Evolutionary conservation across 2,888 invertebrate genomes (phyloP).

Genomic region (Sipunculus nudus): DNA sequence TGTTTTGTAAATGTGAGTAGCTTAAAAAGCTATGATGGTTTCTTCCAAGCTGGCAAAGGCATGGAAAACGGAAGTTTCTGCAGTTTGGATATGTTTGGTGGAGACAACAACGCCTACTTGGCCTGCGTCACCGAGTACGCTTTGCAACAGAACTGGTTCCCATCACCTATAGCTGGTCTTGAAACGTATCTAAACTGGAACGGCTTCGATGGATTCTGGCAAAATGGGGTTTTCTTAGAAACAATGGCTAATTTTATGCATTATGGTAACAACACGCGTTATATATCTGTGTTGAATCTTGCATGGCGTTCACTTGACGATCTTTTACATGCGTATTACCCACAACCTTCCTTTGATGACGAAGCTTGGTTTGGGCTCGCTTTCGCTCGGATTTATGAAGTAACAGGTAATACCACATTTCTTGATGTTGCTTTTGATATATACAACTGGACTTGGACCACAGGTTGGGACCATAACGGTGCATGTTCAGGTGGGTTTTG

Average conservation of each 20-base stretch:
- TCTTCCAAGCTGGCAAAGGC: no score
- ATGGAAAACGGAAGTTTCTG: no score
- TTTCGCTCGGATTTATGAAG: background rate
- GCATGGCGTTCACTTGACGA: background rate
- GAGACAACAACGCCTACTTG: background rate
- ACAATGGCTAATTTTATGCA: background rate
- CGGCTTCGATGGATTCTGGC: conserved; percentile 9
- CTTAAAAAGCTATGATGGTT: no score
- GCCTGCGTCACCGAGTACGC: background rate
- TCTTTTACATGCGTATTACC: background rate
- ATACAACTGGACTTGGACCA: conserved; percentile 2
- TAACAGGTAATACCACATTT: background rate
- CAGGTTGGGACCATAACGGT: background rate
- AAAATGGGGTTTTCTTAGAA: conserved; percentile 1
- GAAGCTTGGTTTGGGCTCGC: conserved; percentile 4
- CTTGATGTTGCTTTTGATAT: background rate
- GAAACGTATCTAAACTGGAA: background rate
- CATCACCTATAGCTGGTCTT: conserved; percentile 3
- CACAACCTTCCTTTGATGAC: conserved; percentile 1
- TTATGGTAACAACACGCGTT: background rate
- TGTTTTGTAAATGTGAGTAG: no score
- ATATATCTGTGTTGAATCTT: no score
- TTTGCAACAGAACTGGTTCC: conserved; percentile 1
- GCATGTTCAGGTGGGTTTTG: background rate
- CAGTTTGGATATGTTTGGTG: background rate